phyloP scores from a whole-genome alignment of 2,797 vertebrate species.

The Etheostoma nigrum region DNA sequence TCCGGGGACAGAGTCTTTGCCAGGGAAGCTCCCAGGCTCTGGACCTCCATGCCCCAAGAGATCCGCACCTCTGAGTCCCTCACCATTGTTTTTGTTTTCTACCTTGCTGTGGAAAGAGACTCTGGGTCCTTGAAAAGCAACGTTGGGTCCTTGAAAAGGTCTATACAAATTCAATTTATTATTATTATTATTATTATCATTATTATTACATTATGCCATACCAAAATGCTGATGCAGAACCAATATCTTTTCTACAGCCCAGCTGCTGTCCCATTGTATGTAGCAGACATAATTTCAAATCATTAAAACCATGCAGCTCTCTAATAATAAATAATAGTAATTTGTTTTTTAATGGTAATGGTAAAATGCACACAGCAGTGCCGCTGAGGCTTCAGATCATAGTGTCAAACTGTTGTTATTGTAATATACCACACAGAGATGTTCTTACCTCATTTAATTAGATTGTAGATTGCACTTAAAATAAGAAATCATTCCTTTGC shows the following conservation, averaged over 20 bases:
- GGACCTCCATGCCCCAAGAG: too few relatives aligned
- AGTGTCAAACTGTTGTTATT: conserved; percentile 10
- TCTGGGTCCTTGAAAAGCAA: too few relatives aligned
- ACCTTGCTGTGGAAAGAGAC: too few relatives aligned
- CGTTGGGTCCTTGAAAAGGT: too few relatives aligned
- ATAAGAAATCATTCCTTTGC: conserved; percentile 40
- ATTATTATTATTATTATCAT: too few relatives aligned
- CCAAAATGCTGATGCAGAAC: neutral
- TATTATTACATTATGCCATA: neutral
- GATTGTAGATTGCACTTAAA: conserved; percentile 34
- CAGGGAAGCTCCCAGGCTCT: too few relatives aligned
- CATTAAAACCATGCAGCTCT: neutral
- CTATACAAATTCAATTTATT: too few relatives aligned
- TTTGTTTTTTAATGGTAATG: neutral
- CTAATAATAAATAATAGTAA: neutral
- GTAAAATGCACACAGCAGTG: neutral
- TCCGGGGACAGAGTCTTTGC: too few relatives aligned
- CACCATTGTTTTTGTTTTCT: too few relatives aligned
- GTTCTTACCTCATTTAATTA: conserved; percentile 38
- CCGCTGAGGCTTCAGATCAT: conserved; percentile 2
- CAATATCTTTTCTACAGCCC: neutral
- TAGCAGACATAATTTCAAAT: neutral
- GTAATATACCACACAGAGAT: conserved; percentile 17
- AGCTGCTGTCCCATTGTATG: neutral
- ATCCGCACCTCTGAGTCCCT: too few relatives aligned